A percentile compares a stretch with the other conserved stretches of the same genome.
phyloP scores from a whole-genome alignment of 2,888 invertebrate genomes.

The Uropetala carovei region DNA sequence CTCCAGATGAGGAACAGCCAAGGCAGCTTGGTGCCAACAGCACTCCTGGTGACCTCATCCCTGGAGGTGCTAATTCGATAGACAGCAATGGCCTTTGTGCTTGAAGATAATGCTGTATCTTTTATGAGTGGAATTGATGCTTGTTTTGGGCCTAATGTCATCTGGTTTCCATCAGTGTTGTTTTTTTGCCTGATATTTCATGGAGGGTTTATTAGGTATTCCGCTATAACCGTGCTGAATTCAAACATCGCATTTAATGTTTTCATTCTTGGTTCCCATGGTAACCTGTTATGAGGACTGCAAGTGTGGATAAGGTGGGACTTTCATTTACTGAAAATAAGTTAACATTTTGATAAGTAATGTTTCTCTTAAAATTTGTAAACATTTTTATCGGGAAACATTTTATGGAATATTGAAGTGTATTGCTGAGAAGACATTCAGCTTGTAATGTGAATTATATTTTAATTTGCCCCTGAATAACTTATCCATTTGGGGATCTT shows the following conservation, averaged over 20 bases:
- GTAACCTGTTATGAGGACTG: slow-evolving; percentile 7
- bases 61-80: neutral
- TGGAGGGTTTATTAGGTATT: neutral
- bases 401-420: neutral
- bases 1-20: slow-evolving; percentile 67
- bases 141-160: neutral
- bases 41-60: neutral
- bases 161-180: neutral
- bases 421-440: neutral
- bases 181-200: neutral
- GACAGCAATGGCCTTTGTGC: slow-evolving; percentile 48
- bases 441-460: neutral
- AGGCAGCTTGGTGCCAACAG: slow-evolving; percentile 34
- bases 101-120: neutral
- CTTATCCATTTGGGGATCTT: neutral
- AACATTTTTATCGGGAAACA: neutral
- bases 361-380: neutral
- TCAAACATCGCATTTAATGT: neutral
- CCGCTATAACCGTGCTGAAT: too few relatives aligned
- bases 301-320: neutral
- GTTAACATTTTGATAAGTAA: neutral
- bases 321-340: slow-evolving; percentile 2
- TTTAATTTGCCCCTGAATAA: neutral
- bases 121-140: neutral
- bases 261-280: slow-evolving; percentile 17